phyloP scores from a whole-genome alignment of 1,140 invertebrate species.

The Drosophila azteca region DNA sequence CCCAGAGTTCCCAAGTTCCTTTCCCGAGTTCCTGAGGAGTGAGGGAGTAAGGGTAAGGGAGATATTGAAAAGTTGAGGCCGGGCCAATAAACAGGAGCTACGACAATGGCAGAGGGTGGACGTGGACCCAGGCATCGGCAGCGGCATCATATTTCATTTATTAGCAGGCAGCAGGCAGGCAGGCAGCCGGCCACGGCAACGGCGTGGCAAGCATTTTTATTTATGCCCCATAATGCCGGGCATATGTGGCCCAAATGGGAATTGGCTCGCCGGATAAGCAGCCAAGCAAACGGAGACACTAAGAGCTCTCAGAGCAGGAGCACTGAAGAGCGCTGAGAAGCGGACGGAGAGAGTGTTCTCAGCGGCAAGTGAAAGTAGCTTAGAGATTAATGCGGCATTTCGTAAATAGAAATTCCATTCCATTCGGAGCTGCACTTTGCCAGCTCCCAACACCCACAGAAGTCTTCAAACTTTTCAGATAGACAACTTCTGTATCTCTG shows the following conservation, averaged over 20 bases:
- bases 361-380: conserved; percentile 68
- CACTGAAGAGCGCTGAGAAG: not conserved
- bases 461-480: conserved; percentile 26
- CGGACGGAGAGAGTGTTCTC: not conserved
- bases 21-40: too few species aligned
- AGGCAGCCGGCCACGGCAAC: too few species aligned
- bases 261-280: conserved; percentile 56
- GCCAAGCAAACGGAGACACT: conserved; percentile 33
- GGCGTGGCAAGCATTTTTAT: conserved; percentile 69
- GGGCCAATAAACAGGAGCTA: conserved; percentile 72
- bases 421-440: conserved; percentile 38
- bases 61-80: conserved; percentile 60
- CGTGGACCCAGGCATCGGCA: conserved; percentile 3
- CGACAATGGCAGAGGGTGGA: conserved; percentile 56
- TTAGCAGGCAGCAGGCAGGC: conserved; percentile 57
- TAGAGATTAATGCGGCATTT: conserved; percentile 75
- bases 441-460: not conserved
- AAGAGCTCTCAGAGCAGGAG: not conserved
- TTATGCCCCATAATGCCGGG: conserved; percentile 78
- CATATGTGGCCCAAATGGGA: conserved; percentile 83
- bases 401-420: conserved; percentile 55
- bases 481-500: not conserved
- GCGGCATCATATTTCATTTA: conserved; percentile 83
- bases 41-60: conserved; percentile 10
- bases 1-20: too few species aligned